Base-by-base conservation (phyloP, 2,888 invertebrate species). In the Drosophila kuntzei region DNA sequence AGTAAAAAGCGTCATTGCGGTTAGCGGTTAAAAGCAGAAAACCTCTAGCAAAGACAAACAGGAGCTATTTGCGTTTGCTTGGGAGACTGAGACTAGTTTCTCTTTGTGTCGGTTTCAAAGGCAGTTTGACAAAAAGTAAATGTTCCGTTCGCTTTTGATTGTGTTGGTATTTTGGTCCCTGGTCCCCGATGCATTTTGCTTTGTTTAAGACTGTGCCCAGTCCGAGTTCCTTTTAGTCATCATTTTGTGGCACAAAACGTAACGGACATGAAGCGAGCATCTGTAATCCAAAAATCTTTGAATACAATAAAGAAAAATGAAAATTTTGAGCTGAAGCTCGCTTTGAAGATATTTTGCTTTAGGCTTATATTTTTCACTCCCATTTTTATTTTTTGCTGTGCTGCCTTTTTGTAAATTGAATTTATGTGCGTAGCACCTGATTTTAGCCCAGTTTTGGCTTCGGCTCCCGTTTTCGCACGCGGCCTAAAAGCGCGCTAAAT, bases 401-500 rank as follows among this genome's bases (percentile, higher is more conserved):
- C 18, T 37, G 36, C 44, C 54, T 32, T 47, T 41, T 32, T 51
- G 46, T 20, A 74, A 74, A 74, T 74, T 74, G 65, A 74, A 74
- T 74, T 82, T 78, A 63, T 69, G 57, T 25, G 60, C 64, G 47
- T 41, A 58, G 59, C 61, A 78, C 68, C 79, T 72, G 66, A 65
- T 55, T 67, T 70, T 27, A 29, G 37, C 51, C 39, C 39, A 41
- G 46, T 41, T 46, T 55, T n/a, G 7, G 41, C 18, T 43, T 53
- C 8, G 44, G 47, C 20, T 41, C 34, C 18, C 22, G 36, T 14
- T 25, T 63, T 55, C 50, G 32, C 41, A 63, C 36, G 51, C 36
- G 32, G 76, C 69, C 76, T 78, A 69, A 80, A 71, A 80, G 78
- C 65, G 39, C 65, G 66, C 71, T 70, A 84, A 85, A 71, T 71